phyloP scores from a whole-genome alignment of 2,113 vertebrate species.

The Cichladusa arquata region DNA sequence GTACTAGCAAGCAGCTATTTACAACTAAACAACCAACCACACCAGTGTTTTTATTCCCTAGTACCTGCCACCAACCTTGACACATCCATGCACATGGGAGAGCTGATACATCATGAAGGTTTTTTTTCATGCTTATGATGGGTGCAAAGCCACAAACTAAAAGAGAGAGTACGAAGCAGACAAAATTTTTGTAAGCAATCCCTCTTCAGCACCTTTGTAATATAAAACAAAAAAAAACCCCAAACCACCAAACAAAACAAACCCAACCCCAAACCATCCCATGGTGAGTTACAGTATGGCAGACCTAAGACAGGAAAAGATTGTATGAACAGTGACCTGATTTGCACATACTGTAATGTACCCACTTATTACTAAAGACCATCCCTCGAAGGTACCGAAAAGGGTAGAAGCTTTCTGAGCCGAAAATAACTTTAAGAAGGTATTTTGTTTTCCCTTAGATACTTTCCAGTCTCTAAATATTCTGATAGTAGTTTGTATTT shows the following conservation, averaged over 20 bases:
- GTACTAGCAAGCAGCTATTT: conserved; percentile 2
- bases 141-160: not conserved
- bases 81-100: not conserved
- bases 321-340: not conserved
- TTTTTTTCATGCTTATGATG: not conserved
- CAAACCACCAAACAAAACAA: not conserved
- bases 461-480: not conserved
- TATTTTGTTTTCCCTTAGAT: not conserved
- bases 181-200: not conserved
- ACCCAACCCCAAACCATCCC: not conserved
- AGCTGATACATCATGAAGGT: not conserved
- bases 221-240: not conserved
- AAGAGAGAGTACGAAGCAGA: not conserved
- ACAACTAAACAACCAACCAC: conserved; percentile 12
- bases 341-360: not conserved
- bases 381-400: not conserved
- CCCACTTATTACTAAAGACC: not conserved
- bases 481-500: not conserved
- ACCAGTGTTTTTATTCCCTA: not conserved
- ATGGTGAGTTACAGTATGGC: not conserved
- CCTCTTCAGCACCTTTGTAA: not conserved
- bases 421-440: not conserved
- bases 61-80: not conserved
- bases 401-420: not conserved
- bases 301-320: not conserved